Evolutionary conservation across 2,888 invertebrate genomes (phyloP).

Genomic region (Pseudococcus longispinus): DNA sequence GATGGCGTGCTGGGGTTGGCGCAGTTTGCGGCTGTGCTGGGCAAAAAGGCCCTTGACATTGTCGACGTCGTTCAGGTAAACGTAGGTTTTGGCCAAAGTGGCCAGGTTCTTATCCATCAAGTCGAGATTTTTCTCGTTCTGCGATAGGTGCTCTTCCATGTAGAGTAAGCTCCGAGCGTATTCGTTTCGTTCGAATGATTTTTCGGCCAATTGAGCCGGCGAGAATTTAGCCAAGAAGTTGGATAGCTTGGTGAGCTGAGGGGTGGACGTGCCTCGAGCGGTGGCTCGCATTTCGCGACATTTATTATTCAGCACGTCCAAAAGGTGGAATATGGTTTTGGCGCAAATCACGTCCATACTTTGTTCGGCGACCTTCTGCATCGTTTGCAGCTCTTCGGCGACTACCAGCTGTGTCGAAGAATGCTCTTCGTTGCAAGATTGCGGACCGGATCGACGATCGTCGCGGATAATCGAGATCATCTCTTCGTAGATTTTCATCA

Average conservation of each 20-base stretch:
- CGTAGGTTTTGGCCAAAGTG: slow-evolving; percentile 76
- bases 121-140: slow-evolving; percentile 63
- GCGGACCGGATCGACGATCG: not conserved
- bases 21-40: slow-evolving; percentile 73
- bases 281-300: not conserved
- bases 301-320: slow-evolving; percentile 76
- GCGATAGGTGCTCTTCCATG: slow-evolving; percentile 75
- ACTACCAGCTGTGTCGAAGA: slow-evolving; percentile 23
- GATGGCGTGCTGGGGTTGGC: slow-evolving; percentile 82
- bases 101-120: slow-evolving; percentile 15
- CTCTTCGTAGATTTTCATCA: slow-evolving; percentile 67
- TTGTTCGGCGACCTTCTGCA: slow-evolving; percentile 19
- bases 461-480: slow-evolving; percentile 62
- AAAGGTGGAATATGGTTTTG: slow-evolving; percentile 69
- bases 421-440: not conserved
- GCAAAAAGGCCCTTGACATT: slow-evolving; percentile 80
- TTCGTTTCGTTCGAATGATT: slow-evolving; percentile 78
- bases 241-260: slow-evolving; percentile 56
- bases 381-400: slow-evolving; percentile 12
- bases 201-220: slow-evolving; percentile 73
- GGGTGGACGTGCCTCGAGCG: slow-evolving; percentile 66
- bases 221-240: slow-evolving; percentile 66
- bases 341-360: slow-evolving; percentile 58
- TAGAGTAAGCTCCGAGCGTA: slow-evolving; percentile 78
- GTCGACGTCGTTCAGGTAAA: slow-evolving; percentile 87